Conservation (phyloP, 2,113 vertebrate species). For the Taurulus bubalis region DNA sequence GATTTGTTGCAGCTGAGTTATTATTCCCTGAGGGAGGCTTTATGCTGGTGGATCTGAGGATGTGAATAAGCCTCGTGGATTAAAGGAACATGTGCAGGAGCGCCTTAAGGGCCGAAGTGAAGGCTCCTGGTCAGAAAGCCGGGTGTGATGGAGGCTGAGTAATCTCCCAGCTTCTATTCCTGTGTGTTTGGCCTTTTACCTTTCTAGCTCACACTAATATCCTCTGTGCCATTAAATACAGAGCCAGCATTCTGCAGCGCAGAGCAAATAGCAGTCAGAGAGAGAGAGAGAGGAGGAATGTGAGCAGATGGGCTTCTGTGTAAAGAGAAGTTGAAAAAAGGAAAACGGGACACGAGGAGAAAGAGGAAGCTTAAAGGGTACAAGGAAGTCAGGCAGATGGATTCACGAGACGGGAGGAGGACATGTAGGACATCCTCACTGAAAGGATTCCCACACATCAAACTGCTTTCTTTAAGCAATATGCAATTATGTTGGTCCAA, state of each 20-base stretch:
- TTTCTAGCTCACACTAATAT: constrained; percentile 60
- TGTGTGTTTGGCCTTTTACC: constrained; percentile 72
- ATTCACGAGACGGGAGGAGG: constrained; percentile 54
- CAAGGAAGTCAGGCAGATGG: constrained; percentile 58
- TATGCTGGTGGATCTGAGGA: too few relatives aligned
- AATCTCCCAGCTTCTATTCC: constrained; percentile 76
- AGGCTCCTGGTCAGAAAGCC: constrained; percentile 74
- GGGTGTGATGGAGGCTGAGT: constrained; percentile 71
- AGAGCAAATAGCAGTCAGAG: constrained; percentile 39
- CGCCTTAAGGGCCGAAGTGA: constrained; percentile 68
- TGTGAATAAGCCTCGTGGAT: constrained; percentile 73
- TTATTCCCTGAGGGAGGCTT: too few relatives aligned
- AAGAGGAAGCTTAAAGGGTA: constrained; percentile 57
- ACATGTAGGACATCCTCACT: constrained; percentile 58
- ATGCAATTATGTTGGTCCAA: too few relatives aligned
- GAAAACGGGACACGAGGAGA: constrained; percentile 26
- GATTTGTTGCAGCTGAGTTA: constrained; percentile 34
- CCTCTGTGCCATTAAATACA: constrained; percentile 66
- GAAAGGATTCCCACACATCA: too few relatives aligned
- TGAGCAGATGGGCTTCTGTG: constrained; percentile 67
- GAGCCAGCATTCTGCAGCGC: constrained; percentile 52
- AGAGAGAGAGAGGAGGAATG: neutral
- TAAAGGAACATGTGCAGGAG: constrained; percentile 72
- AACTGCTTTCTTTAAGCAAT: too few relatives aligned
- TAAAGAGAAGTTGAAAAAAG: constrained; percentile 47